phyloP scores from a whole-genome alignment of 2,113 vertebrate species.

The Forbesichthys agassizii region DNA sequence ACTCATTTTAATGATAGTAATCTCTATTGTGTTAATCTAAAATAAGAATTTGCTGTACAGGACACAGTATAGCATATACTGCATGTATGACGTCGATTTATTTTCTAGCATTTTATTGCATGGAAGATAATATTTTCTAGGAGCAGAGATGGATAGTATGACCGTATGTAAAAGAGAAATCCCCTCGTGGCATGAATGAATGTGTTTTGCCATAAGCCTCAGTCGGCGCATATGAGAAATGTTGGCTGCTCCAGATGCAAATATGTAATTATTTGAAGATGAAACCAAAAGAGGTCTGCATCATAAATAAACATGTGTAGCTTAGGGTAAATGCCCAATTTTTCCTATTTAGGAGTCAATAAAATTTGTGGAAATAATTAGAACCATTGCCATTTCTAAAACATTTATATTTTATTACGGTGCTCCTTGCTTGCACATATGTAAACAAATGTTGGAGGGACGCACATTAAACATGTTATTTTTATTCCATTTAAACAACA shows the following conservation, averaged over 20 bases:
- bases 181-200: conserved; percentile 47
- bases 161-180: conserved; percentile 30
- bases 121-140: conserved; percentile 34
- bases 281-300: conserved; percentile 51
- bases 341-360: conserved; percentile 66
- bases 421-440: conserved; percentile 26
- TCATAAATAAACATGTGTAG: conserved; percentile 69
- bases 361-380: conserved; percentile 64
- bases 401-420: conserved; percentile 56
- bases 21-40: neutral
- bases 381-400: conserved; percentile 49
- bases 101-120: conserved; percentile 22
- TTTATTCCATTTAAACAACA: conserved; percentile 17
- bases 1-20: neutral
- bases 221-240: conserved; percentile 46
- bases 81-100: neutral
- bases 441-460: conserved; percentile 44
- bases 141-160: conserved; percentile 30
- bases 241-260: conserved; percentile 46
- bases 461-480: conserved; percentile 30
- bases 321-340: conserved; percentile 57
- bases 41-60: neutral
- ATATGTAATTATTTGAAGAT: conserved; percentile 67
- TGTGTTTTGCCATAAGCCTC: conserved; percentile 48
- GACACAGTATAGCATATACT: neutral